These are phyloP conservation scores for Procambarus clarkii DNA, from an alignment of 1,140 invertebrate genomes.

Conservation along the genomic window DNA sequence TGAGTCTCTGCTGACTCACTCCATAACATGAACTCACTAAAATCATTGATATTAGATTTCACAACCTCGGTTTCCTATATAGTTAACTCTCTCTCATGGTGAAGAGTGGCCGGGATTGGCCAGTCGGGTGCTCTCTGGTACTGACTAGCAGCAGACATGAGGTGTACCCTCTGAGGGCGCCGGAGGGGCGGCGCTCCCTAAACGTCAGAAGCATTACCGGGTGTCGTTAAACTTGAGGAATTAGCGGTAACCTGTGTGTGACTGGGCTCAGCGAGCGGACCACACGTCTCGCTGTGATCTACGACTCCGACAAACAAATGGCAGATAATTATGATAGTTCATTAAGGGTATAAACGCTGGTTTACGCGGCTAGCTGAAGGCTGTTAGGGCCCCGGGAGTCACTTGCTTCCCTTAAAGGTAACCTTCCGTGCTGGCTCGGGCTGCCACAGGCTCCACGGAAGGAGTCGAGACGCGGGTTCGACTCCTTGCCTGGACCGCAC, in stretches of 20 bases:
- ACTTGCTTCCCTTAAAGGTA: not conserved
- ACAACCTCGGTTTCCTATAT: no score
- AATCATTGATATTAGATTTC: no score
- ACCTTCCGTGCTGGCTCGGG: not conserved
- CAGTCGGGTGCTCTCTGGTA: no score
- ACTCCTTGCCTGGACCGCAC: not conserved
- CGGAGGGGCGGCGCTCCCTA: not conserved
- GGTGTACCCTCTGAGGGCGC: no score
- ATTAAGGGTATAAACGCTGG: not conserved
- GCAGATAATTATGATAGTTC: not conserved
- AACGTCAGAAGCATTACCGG: not conserved
- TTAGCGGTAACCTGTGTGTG: not conserved
- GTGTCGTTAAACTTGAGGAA: not conserved
- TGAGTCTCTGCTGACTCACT: no score
- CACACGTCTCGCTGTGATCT: slow-evolving; percentile 4
- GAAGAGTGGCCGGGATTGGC: no score
- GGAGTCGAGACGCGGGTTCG: not conserved
- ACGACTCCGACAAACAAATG: slow-evolving; percentile 1
- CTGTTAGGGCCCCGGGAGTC: not conserved
- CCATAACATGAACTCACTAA: no score
- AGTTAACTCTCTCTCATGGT: no score
- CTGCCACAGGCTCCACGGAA: no score
- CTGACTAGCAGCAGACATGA: no score
- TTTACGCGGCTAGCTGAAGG: not conserved
- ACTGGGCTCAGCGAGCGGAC: not conserved